Base-by-base conservation (phyloP, 2,797 vertebrate species). In the Anabacerthia variegaticeps region DNA sequence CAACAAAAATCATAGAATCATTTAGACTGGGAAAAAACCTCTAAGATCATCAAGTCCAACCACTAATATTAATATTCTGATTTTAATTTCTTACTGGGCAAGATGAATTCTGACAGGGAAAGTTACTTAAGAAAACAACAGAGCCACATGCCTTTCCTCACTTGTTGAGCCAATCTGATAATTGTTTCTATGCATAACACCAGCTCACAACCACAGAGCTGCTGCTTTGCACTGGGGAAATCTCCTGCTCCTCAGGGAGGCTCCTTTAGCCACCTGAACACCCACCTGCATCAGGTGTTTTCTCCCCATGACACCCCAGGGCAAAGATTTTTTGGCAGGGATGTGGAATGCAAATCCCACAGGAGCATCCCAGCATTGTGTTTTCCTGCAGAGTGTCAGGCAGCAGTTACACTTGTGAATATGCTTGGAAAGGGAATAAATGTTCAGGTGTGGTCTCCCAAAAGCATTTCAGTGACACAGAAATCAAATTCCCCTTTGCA, bases 231-330 rank as follows among this genome's bases (percentile, higher is more conserved):
- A 1, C 55, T 23, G 24, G 5, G 56, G 67, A 19, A 62, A 68
- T 32, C 80, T 72, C 49, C 72, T 52, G 58, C 46, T 37, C 68
- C 10, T 80, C 14, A 0, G 3, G 24, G 30, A 24, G 15, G 21
- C 24, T 77, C 41, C 37, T 55, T 23, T 4, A 44, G 44, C 30
- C n/a, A 34, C 7, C 10, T 11, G 0, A 58, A 43, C 3, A 0
- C 22, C 69, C 58, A 4, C 58, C 77, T 85, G 27, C 21, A 12
- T 27, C 66, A 30, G 6, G 8, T 16, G 14, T 22, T 69, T 28
- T 2, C 16, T 73, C 36, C 62, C 62, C 4, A 14, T 15, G 32
- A n/a, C 6, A 56, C 32, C 41, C 32, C 3, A 5, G 4, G 28
- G 19, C 78, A 37, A 36, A 76, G 54, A 14, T 39, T 54, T 32